Conservation (phyloP, 2,113 vertebrate genomes). For the Cyphomyrus discorhynchus region DNA sequence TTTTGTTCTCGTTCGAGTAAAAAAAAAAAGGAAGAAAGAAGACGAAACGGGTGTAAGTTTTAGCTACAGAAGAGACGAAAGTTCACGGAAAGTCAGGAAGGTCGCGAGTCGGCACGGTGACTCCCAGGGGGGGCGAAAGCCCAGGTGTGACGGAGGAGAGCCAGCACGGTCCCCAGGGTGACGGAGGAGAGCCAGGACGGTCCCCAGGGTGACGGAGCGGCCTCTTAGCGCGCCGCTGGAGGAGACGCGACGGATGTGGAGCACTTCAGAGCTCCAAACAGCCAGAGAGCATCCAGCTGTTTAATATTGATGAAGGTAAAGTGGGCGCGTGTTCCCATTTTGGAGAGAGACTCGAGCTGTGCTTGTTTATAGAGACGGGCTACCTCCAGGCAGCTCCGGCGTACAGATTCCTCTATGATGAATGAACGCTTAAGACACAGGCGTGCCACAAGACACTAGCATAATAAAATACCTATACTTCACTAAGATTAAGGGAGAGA, state of each 20-base stretch:
- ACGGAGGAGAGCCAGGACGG: not conserved
- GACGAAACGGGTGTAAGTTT: not conserved
- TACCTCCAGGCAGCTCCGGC: not conserved
- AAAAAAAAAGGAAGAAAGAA: not conserved
- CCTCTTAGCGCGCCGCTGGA: not conserved
- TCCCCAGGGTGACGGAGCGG: not conserved
- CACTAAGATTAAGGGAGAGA: not conserved
- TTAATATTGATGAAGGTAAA: constrained; percentile 23
- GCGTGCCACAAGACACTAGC: not conserved
- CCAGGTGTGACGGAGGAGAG: not conserved
- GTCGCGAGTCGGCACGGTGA: not conserved
- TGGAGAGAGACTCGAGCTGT: not conserved
- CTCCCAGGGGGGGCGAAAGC: not conserved
- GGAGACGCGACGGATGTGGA: not conserved
- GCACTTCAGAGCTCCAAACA: not conserved
- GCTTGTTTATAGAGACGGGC: not conserved
- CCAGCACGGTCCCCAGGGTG: not conserved
- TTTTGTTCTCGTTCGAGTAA: not conserved
- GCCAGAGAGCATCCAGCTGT: constrained; percentile 11
- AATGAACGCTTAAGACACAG: constrained; percentile 1
- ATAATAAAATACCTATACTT: constrained; percentile 3
- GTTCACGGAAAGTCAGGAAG: not conserved
- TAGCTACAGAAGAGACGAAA: not conserved
- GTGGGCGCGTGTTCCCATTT: constrained; percentile 2
- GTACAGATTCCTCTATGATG: constrained; percentile 10